Evolutionary conservation across 1,140 invertebrate species (phyloP), one percentile per base, ranked within the genome.

Genomic region (Microvelia longipes): DNA sequence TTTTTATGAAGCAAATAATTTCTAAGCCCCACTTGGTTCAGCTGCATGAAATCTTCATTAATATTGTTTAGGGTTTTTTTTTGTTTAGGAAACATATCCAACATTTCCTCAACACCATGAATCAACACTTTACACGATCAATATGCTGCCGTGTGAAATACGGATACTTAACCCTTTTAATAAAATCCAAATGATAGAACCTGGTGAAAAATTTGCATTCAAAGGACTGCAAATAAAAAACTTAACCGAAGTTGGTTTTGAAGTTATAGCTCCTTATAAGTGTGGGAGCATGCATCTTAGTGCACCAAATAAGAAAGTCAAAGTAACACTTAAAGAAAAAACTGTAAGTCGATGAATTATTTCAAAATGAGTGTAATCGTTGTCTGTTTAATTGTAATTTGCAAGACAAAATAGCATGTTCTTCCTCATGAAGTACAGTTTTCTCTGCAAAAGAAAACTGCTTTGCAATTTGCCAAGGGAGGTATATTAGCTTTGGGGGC

Each of bases 141-240:
- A 68, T 29, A 35, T 35, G 30, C 68, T 68, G 2, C 68, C 29
- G 29, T 68, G 68, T 28, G 19, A 14, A 2, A 35, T 68, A 2
- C 29, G 19, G 27, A 5, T 68, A 19, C 14, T 67, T 14, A 67
- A 67, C 66, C 66, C 66, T 28, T 67, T 67, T 24, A 67, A 67
- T 26, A 28, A 29, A 27, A 28, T 67, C 11, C 66, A 67, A 24
- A 19, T 19, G 11, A 26, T 67, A 5, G 11, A 2, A 11, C 11
- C 66, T 5, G 28, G 28, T 14, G 66, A 29, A 2, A 28, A 67
- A 14, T 29, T 27, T 15, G 28, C 25, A 14, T 67, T 67, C 66
- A 67, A 26, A 67, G 29, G 5, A 5, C 2, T 67, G 28, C 2
- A 28, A 24, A 29, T 27, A 13, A 5, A 27, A 5, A 67, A 67